Evolutionary conservation across 1,140 invertebrate genomes (phyloP), one percentile per base, ranked within the genome.

Genomic region (Eriosoma lanigerum): DNA sequence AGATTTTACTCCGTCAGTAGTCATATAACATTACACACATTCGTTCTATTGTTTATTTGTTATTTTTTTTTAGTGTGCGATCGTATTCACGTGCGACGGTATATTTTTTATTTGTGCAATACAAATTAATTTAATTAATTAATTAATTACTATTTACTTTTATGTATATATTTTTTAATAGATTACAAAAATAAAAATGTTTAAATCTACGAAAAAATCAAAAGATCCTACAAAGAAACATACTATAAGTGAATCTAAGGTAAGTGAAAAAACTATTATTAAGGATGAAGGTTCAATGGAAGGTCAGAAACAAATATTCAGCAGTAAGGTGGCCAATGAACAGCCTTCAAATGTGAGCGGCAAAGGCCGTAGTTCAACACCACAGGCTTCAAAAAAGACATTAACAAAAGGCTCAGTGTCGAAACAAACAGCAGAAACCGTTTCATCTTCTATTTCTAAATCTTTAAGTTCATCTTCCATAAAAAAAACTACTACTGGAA

Each of bases 141-240:
- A n/a, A n/a, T n/a, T n/a, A n/a, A n/a, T n/a, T n/a, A n/a, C n/a
- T n/a, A 10, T 29, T 66, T 44, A 38, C 21, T 66, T 13, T 15
- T 46, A 1, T 24, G 13, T 46, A 12, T 68, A 52, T 52, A 52
- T 72, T 52, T 3, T 56, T 56, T 17, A 8, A 8, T 56, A 21
- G 24, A 0, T 75, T 3, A 58, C 44, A 24, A 54, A 68, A 19
- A 19, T 52, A 52, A 75, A 60, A 46, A 78, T 78, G 75, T 78
- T 78, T 48, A 78, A 78, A 48, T 78, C 75, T 19, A 78, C 75
- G 12, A 78, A 78, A 26, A 78, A 78, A 46, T 48, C 75, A 4
- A 78, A 78, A 46, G 75, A 78, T 6, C 75, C 75, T 9, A 78
- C 75, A 0, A 58, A 60, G 62, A 78, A 56, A 38, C n/a, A 29